Conservation (phyloP, 2,888 invertebrate genomes). For the Cryptus armator region DNA sequence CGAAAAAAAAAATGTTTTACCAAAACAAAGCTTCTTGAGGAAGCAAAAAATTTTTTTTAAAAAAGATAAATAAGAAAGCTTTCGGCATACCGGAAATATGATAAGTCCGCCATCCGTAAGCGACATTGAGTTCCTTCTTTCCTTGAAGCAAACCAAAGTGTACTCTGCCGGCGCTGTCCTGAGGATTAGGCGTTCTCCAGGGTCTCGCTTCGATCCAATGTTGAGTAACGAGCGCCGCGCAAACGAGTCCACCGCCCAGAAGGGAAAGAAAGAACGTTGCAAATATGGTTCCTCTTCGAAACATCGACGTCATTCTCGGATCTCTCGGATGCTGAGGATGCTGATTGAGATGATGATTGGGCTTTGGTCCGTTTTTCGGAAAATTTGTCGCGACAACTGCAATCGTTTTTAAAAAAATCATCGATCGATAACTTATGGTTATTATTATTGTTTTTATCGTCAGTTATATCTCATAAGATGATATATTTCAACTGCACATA, state of each 20-base stretch:
- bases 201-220: constrained; percentile 94
- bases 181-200: constrained; percentile 88
- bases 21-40: neutral
- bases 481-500: too few relatives aligned
- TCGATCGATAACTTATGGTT: neutral
- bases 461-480: too few relatives aligned
- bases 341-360: constrained; percentile 37
- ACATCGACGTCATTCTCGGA: constrained; percentile 86
- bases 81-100: constrained; percentile 90
- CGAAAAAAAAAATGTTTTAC: too few relatives aligned
- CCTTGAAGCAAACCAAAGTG: constrained; percentile 96
- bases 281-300: constrained; percentile 92
- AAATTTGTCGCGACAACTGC: constrained; percentile 73
- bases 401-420: constrained; percentile 1
- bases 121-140: constrained; percentile 92
- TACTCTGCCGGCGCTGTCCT: constrained; percentile 91
- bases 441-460: neutral
- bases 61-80: neutral
- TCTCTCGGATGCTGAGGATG: constrained; percentile 71
- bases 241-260: constrained; percentile 91
- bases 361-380: constrained; percentile 68
- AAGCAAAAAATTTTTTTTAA: neutral
- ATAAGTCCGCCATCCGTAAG: constrained; percentile 92
- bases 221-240: constrained; percentile 93
- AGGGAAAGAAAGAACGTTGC: constrained; percentile 93